Conservation (phyloP, 64 coral and sea anemone genomes). For the Montipora sp. region DNA sequence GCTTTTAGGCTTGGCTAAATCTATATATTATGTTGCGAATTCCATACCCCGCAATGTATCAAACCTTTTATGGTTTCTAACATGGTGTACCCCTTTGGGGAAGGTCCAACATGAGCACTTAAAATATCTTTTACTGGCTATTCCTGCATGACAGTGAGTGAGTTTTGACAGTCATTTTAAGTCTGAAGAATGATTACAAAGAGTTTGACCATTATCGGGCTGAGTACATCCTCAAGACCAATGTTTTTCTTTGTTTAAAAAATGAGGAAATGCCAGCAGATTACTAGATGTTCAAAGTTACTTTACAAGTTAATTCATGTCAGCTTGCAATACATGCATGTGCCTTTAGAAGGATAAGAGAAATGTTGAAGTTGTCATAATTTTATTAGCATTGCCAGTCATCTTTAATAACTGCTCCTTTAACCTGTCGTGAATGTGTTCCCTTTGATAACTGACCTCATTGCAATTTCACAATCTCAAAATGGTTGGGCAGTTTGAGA, state of each 20-base stretch:
- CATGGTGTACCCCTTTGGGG: background rate
- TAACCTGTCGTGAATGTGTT: slow-evolving; percentile 53
- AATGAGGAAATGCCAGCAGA: slow-evolving; percentile 2
- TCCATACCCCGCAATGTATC: background rate
- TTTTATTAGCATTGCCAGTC: background rate
- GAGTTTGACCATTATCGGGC: background rate
- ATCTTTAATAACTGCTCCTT: background rate
- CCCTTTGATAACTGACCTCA: slow-evolving; percentile 36
- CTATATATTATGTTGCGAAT: too few species aligned
- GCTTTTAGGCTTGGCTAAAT: too few species aligned
- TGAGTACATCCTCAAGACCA: background rate
- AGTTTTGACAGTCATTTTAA: background rate
- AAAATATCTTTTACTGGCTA: background rate
- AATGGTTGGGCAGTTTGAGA: slow-evolving; percentile 61
- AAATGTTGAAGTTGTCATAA: background rate
- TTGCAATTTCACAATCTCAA: slow-evolving; percentile 28
- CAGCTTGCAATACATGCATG: background rate
- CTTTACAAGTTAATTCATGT: background rate
- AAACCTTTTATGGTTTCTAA: background rate
- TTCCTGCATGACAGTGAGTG: too few species aligned
- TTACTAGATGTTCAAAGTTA: background rate
- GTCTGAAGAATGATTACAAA: slow-evolving; percentile 3
- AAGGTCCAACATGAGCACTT: background rate
- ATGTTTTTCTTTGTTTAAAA: background rate
- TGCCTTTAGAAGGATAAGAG: background rate